phyloP scores from a whole-genome alignment of 2,113 vertebrate species.

The Malurus cyaneus region DNA sequence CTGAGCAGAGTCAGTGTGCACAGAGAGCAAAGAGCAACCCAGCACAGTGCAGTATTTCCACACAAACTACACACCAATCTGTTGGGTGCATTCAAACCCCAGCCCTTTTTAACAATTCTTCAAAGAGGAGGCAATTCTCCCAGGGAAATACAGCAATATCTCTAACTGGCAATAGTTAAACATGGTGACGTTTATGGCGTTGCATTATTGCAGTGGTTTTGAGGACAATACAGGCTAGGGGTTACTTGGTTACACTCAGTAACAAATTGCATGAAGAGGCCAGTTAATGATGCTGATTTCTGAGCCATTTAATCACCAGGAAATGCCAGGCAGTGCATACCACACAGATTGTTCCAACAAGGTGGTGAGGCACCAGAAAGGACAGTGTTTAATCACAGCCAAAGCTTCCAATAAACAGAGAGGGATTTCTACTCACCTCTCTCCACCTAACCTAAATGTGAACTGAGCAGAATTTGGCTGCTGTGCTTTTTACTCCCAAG shows the following conservation, averaged over 20 bases:
- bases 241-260: neutral
- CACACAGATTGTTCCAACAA: neutral
- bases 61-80: neutral
- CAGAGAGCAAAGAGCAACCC: neutral
- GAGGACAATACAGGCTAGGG: neutral
- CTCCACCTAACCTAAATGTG: neutral
- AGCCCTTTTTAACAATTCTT: neutral
- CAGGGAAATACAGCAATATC: constrained; percentile 17
- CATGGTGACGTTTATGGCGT: neutral
- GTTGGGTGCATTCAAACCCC: neutral
- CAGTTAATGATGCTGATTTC: neutral
- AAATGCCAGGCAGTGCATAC: neutral
- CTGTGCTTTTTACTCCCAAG: neutral
- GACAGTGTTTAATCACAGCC: neutral
- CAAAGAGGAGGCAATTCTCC: neutral
- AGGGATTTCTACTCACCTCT: neutral
- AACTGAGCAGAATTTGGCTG: neutral
- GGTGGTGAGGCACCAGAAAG: neutral
- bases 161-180: constrained; percentile 49
- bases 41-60: neutral
- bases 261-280: neutral
- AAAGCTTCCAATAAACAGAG: neutral
- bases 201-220: neutral
- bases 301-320: neutral
- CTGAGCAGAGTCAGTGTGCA: neutral